These are phyloP conservation scores for Sarcophaga bullata DNA, from an alignment of 1,140 invertebrate genomes.

Conservation along the genomic window DNA sequence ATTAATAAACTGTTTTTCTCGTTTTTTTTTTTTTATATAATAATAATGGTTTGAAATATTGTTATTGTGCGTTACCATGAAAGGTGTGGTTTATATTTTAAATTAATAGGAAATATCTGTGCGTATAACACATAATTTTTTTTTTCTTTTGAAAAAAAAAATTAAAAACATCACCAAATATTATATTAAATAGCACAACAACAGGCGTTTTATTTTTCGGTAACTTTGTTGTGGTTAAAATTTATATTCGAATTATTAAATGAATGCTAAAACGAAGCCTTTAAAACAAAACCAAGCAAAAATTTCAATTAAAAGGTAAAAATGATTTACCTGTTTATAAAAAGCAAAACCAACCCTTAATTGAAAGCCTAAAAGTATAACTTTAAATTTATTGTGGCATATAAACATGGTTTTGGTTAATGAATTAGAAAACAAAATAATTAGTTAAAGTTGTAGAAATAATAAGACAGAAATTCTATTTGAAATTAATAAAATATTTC, in stretches of 20 bases:
- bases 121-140: background rate
- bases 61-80: slow-evolving; percentile 21
- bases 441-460: too few relatives aligned
- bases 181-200: background rate
- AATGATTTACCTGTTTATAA: too few relatives aligned
- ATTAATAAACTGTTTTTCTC: slow-evolving; percentile 22
- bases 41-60: slow-evolving; percentile 23
- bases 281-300: too few relatives aligned
- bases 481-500: too few relatives aligned
- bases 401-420: too few relatives aligned
- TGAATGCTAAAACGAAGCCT: background rate
- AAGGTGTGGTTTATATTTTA: slow-evolving; percentile 26
- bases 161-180: background rate
- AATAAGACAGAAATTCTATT: too few relatives aligned
- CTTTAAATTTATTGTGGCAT: too few relatives aligned
- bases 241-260: background rate
- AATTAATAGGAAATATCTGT: slow-evolving; percentile 17
- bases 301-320: too few relatives aligned
- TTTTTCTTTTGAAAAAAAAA: background rate
- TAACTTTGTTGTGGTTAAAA: slow-evolving; percentile 19
- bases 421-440: too few relatives aligned
- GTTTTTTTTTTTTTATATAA: too few relatives aligned
- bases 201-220: slow-evolving; percentile 2
- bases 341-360: too few relatives aligned
- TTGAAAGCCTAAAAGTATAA: too few relatives aligned